phyloP scores from a whole-genome alignment of 2,888 invertebrate genomes.

The Drosophila birchii region DNA sequence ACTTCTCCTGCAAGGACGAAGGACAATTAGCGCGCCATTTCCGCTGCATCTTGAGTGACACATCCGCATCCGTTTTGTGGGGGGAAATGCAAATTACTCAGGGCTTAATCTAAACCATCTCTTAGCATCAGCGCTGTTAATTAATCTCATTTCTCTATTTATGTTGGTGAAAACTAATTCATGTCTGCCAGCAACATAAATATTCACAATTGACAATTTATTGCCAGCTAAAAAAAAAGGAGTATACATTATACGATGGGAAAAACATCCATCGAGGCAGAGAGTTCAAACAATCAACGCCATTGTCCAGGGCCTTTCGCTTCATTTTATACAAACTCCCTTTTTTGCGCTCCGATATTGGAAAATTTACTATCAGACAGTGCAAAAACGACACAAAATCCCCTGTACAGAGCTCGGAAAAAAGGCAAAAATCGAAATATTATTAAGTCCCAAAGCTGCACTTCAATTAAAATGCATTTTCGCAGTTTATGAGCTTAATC shows the following conservation, averaged over 20 bases:
- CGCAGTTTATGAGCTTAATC: conserved; percentile 81
- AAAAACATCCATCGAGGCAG: conserved; percentile 46
- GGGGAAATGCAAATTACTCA: conserved; percentile 41
- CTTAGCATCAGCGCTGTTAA: conserved; percentile 48
- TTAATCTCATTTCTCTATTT: conserved; percentile 57
- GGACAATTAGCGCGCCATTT: conserved; percentile 68
- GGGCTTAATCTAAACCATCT: conserved; percentile 31
- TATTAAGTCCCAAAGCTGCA: conserved; percentile 83
- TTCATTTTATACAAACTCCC: conserved; percentile 62
- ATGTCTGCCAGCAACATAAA: conserved; percentile 59
- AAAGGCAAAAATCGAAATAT: conserved; percentile 48
- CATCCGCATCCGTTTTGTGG: conserved; percentile 58
- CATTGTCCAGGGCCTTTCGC: conserved; percentile 60
- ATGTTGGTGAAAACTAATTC: conserved; percentile 56
- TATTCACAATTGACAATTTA: conserved; percentile 73
- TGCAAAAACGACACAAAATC: conserved; percentile 21
- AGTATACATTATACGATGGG: conserved; percentile 6
- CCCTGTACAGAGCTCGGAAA: conserved; percentile 10
- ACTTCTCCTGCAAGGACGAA: conserved; percentile 11
- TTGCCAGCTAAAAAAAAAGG: conserved; percentile 48
- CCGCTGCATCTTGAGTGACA: conserved; percentile 69
- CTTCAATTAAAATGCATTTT: conserved; percentile 85
- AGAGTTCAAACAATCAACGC: conserved; percentile 80
- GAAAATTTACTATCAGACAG: conserved; percentile 72
- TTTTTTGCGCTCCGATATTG: conserved; percentile 65